These are phyloP conservation scores for Bovichtus diacanthus DNA, from an alignment of 2,797 vertebrate genomes.

Conservation along the genomic window DNA sequence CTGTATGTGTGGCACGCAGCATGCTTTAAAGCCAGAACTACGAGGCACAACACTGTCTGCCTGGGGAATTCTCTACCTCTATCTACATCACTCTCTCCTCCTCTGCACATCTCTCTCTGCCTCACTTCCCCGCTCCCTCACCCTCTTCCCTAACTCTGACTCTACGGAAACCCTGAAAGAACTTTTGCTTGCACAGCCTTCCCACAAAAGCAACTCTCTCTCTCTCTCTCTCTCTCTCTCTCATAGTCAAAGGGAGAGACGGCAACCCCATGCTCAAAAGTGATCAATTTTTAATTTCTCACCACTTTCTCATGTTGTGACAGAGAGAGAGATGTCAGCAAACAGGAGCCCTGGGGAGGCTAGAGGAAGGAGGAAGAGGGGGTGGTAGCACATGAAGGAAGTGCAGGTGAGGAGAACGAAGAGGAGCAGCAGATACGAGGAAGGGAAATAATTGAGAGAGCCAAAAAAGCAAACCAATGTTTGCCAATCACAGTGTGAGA, in stretches of 20 bases:
- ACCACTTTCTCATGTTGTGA: conserved; percentile 78
- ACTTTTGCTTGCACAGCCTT: conserved; percentile 64
- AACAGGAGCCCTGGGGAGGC: conserved; percentile 64
- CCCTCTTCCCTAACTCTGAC: conserved; percentile 57
- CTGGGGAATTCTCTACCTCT: conserved; percentile 77
- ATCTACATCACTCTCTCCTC: conserved; percentile 58
- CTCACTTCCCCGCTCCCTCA: conserved; percentile 37
- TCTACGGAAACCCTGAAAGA: conserved; percentile 70
- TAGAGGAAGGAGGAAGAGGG: conserved; percentile 36
- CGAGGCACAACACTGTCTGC: conserved; percentile 64
- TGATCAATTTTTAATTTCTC: conserved; percentile 85
- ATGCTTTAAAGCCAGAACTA: conserved; percentile 78
- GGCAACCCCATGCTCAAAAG: conserved; percentile 68
- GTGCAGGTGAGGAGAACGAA: conserved; percentile 43
- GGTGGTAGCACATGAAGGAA: conserved; percentile 27
- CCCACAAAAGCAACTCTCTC: conserved; percentile 53
- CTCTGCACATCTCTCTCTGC: conserved; percentile 55
- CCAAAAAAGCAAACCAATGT: conserved; percentile 15
- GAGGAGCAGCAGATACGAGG: conserved; percentile 1
- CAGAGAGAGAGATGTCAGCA: conserved; percentile 70
- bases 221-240: background rate
- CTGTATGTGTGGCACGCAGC: conserved; percentile 72
- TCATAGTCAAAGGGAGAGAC: conserved; percentile 57
- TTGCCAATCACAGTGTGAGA: background rate
- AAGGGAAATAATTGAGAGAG: conserved; percentile 3